Conservation (phyloP, 2,888 invertebrate species). For the Lasiommata megera region DNA sequence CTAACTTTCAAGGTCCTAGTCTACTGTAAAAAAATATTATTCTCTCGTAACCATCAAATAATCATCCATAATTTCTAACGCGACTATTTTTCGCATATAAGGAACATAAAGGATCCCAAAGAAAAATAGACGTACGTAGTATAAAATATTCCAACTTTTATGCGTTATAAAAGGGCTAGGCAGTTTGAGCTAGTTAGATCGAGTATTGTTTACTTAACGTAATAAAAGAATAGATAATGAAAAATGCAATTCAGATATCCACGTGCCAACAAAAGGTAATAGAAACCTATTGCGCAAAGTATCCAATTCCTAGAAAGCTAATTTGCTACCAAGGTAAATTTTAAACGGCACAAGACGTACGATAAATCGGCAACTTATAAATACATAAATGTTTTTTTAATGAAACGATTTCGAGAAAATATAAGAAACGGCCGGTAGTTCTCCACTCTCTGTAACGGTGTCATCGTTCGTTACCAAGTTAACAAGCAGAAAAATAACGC, state of each 20-base stretch:
- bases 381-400: neutral
- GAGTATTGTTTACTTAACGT: neutral
- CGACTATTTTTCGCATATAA: too few species aligned
- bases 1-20: too few species aligned
- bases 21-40: too few species aligned
- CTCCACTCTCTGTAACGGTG: constrained; percentile 34
- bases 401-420: neutral
- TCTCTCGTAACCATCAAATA: too few species aligned
- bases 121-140: too few species aligned
- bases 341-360: neutral
- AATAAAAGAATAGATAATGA: neutral
- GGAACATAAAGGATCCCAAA: too few species aligned
- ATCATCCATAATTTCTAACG: too few species aligned
- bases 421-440: constrained; percentile 4
- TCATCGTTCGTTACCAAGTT: constrained; percentile 31
- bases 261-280: constrained; percentile 14
- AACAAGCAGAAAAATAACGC: constrained; percentile 41
- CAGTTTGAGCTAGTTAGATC: neutral
- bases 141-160: too few species aligned
- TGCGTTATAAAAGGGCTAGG: too few species aligned
- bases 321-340: constrained; percentile 12
- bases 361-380: neutral
- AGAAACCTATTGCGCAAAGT: constrained; percentile 14
- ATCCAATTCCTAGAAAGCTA: constrained; percentile 13
- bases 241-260: constrained; percentile 4